Conservation (phyloP, 2,797 vertebrate genomes). For the Sebastes itinus region DNA sequence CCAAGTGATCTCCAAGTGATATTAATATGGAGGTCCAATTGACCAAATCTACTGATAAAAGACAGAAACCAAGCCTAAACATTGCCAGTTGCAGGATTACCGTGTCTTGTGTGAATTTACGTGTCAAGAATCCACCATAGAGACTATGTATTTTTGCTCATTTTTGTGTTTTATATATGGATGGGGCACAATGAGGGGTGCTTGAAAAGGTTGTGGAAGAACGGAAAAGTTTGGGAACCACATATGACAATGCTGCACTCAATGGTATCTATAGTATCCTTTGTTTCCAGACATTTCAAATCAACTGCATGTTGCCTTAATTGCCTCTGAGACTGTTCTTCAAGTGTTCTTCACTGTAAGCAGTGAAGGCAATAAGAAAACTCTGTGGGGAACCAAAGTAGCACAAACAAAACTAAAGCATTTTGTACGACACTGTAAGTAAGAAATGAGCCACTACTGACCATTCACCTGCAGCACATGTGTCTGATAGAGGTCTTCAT, state of each 20-base stretch:
- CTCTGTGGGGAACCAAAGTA: neutral
- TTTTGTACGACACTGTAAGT: slow-evolving; percentile 33
- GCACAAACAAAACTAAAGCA: neutral
- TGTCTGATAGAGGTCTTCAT: slow-evolving; percentile 93
- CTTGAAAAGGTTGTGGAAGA: neutral
- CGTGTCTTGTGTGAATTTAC: neutral
- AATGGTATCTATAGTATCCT: neutral
- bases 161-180: neutral
- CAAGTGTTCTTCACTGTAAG: neutral
- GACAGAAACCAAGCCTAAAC: neutral
- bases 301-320: neutral
- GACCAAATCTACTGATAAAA: neutral
- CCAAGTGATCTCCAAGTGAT: neutral
- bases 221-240: neutral
- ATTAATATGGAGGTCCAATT: neutral
- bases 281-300: slow-evolving; percentile 4
- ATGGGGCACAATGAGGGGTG: neutral
- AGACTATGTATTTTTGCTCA: fast-evolving
- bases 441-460: slow-evolving; percentile 89
- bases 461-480: slow-evolving; percentile 99
- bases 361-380: neutral
- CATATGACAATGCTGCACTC: neutral
- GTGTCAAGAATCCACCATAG: neutral
- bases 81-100: neutral
- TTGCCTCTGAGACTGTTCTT: neutral